Conservation (phyloP, 2,888 invertebrate species). For the Tenthredo livida region DNA sequence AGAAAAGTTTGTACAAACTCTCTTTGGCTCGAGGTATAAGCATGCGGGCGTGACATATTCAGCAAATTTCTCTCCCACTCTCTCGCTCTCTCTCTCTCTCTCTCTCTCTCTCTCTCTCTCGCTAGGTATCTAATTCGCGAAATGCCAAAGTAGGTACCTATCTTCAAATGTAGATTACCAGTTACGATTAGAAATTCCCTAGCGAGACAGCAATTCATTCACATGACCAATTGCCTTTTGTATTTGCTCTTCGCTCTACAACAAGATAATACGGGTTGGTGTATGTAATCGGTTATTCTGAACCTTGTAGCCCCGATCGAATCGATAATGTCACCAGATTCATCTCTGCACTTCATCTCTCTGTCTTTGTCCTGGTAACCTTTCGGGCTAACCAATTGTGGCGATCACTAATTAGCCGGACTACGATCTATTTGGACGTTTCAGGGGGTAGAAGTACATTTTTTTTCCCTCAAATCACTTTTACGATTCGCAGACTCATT, state of each 20-base stretch:
- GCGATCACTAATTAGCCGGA: not conserved
- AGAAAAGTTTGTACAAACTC: not conserved
- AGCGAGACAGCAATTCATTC: constrained; percentile 6
- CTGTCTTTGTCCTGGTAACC: not conserved
- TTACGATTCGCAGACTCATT: not conserved
- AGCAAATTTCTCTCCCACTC: constrained; percentile 31
- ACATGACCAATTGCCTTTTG: constrained; percentile 8
- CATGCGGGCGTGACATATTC: constrained; percentile 25
- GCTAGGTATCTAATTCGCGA: not conserved
- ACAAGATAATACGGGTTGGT: not conserved
- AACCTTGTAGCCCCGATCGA: not conserved
- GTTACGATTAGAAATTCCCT: constrained; percentile 7
- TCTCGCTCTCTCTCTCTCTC: not conserved
- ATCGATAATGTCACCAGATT: not conserved
- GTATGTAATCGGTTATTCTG: not conserved
- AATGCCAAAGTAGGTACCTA: not conserved
- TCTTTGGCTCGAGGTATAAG: not conserved
- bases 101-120: not conserved
- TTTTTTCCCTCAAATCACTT: not conserved
- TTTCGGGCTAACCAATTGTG: not conserved
- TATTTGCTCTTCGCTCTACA: not conserved
- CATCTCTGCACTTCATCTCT: not conserved
- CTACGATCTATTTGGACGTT: not conserved
- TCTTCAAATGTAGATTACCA: not conserved
- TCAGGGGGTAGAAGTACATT: not conserved